Evolutionary conservation across 2,888 invertebrate genomes (phyloP).

Genomic region (Melipona bicolor): DNA sequence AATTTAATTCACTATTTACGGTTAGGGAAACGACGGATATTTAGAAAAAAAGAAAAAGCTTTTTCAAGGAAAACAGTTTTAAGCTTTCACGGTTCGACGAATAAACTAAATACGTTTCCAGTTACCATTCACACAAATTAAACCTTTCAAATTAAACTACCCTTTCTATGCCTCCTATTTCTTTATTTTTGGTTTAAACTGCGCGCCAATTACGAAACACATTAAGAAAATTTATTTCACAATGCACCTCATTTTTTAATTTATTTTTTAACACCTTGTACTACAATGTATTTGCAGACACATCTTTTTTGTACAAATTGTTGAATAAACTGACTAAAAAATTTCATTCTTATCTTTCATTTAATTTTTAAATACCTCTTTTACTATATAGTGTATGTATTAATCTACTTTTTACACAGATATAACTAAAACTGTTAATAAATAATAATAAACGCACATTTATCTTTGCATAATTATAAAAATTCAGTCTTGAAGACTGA

Average conservation of each 20-base stretch:
- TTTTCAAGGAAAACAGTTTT: not conserved
- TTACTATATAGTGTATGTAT: too few species aligned
- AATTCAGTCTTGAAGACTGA: too few species aligned
- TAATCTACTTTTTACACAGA: too few species aligned
- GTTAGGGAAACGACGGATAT: not conserved
- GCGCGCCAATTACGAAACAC: not conserved
- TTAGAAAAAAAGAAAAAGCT: not conserved
- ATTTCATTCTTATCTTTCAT: too few species aligned
- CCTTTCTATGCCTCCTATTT: not conserved
- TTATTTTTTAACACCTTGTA: not conserved
- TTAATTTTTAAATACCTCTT: too few species aligned
- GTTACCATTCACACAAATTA: not conserved
- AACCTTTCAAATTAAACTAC: not conserved
- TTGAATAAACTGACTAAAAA: too few species aligned
- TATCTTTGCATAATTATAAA: too few species aligned
- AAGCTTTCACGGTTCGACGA: not conserved
- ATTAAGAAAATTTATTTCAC: not conserved
- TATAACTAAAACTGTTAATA: not conserved
- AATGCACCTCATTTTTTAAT: not conserved
- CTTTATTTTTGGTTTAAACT: not conserved
- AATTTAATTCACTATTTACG: not conserved
- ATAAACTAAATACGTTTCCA: not conserved
- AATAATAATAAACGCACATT: too few species aligned
- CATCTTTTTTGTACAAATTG: too few species aligned
- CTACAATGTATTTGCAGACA: too few species aligned